A percentile compares a stretch with the other conserved stretches of the same genome.
Conservation (phyloP, 2,797 vertebrate genomes). For the Philypnodon macrostomus region DNA sequence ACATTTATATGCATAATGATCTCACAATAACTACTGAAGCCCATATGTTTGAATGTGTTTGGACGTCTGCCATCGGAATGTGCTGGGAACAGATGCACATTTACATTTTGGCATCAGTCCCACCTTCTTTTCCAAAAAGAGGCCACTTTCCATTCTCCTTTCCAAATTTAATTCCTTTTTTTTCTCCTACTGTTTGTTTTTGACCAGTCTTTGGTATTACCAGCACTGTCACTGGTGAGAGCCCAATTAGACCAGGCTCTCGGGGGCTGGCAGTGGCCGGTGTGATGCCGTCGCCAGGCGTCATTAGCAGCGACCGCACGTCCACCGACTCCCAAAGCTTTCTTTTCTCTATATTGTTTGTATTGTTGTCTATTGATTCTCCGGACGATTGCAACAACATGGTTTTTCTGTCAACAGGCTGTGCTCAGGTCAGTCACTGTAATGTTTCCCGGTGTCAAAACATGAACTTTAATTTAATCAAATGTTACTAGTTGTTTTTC, state of each 20-base stretch:
- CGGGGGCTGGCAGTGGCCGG: slow-evolving; percentile 49
- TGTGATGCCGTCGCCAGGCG: slow-evolving; percentile 66
- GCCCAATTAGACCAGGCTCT: slow-evolving; percentile 61
- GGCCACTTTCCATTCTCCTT: slow-evolving; percentile 47
- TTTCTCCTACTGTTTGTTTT: slow-evolving; percentile 43
- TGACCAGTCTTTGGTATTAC: slow-evolving; percentile 50
- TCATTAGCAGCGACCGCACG: slow-evolving; percentile 71
- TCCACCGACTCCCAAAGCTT: slow-evolving; percentile 55
- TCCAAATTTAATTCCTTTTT: slow-evolving; percentile 55
- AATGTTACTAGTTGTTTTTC: too few species aligned
- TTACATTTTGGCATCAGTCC: slow-evolving; percentile 41
- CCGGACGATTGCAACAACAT: slow-evolving; percentile 61
- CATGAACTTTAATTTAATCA: too few species aligned
- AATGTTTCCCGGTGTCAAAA: slow-evolving; percentile 1
- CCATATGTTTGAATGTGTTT: slow-evolving; percentile 43
- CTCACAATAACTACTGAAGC: slow-evolving; percentile 21
- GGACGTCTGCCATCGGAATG: slow-evolving; percentile 43
- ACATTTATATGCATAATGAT: slow-evolving; percentile 2
- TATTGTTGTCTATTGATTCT: slow-evolving; percentile 70
- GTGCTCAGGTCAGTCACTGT: slow-evolving; percentile 27
- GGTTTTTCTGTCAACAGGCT: too few species aligned
- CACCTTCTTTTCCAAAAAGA: slow-evolving; percentile 37
- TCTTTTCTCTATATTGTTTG: slow-evolving; percentile 57
- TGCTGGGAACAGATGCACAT: slow-evolving; percentile 41
- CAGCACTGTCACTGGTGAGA: slow-evolving; percentile 55